A percentile compares a stretch with the other conserved stretches of the same genome.
phyloP scores from a whole-genome alignment of 2,113 vertebrate genomes.

The Chelonoidis abingdonii region DNA sequence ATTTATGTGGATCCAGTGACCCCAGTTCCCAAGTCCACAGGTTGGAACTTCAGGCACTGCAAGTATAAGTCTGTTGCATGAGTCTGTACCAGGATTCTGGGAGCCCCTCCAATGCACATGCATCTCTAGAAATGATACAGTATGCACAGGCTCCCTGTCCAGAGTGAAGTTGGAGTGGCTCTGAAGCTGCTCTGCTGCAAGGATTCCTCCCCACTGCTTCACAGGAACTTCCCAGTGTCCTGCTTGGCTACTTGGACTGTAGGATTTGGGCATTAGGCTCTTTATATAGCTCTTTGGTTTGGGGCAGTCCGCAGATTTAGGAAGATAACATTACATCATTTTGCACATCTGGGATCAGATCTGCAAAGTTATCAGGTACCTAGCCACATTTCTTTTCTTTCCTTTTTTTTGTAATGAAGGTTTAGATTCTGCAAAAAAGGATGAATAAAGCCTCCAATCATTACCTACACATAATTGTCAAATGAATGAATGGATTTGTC shows the following conservation, averaged over 20 bases:
- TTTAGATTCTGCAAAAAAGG: neutral
- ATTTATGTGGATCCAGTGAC: rapidly evolving
- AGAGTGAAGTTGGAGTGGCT: neutral
- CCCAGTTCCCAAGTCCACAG: neutral
- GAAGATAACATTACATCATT: neutral
- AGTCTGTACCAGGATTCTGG: neutral
- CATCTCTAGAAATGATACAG: neutral
- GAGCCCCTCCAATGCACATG: neutral
- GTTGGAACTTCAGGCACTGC: neutral
- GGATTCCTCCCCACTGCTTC: rapidly evolving
- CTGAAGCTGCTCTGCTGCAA: neutral
- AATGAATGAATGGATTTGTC: neutral
- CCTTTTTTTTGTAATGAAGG: neutral
- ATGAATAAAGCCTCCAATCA: neutral
- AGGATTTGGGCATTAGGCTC: neutral
- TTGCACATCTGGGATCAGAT: rapidly evolving
- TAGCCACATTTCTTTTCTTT: neutral
- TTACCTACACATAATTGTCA: neutral
- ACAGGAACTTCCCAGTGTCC: neutral
- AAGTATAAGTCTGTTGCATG: neutral
- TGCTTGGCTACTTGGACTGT: rapidly evolving
- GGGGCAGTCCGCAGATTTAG: rapidly evolving
- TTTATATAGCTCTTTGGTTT: neutral
- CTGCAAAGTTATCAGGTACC: neutral
- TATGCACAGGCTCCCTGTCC: neutral